Evolutionary conservation across 1,140 invertebrate species (phyloP).

Genomic region (Hetaerina americana): DNA sequence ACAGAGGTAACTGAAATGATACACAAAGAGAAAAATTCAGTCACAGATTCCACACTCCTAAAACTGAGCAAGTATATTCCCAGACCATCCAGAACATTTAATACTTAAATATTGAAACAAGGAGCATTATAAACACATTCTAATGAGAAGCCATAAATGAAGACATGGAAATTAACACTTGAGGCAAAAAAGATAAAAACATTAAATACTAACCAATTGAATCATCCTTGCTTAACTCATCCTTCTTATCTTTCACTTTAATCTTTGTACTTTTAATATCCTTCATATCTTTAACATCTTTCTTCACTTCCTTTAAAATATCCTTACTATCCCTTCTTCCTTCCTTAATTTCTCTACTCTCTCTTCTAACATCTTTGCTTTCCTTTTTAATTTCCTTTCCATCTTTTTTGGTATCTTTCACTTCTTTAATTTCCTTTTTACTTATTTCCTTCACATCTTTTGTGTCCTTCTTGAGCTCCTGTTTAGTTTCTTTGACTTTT

Average conservation of each 20-base stretch:
- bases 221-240: not conserved
- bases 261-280: slow-evolving; percentile 6
- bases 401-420: slow-evolving; percentile 28
- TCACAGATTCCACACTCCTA: too few relatives aligned
- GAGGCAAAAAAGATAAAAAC: too few relatives aligned
- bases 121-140: too few relatives aligned
- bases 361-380: slow-evolving; percentile 9
- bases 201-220: not conserved
- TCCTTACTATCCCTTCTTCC: slow-evolving; percentile 31
- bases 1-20: too few relatives aligned
- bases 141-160: too few relatives aligned
- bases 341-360: slow-evolving; percentile 12
- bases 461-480: slow-evolving; percentile 4
- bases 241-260: not conserved
- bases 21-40: too few relatives aligned
- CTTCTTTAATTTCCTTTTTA: slow-evolving; percentile 35
- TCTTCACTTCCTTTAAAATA: slow-evolving; percentile 9
- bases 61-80: too few relatives aligned
- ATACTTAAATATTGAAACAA: too few relatives aligned
- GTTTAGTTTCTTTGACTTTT: slow-evolving; percentile 1
- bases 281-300: slow-evolving; percentile 22
- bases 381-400: not conserved
- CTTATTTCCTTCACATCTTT: slow-evolving; percentile 26
- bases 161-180: too few relatives aligned
- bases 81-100: too few relatives aligned